These are phyloP conservation scores for Catharus fuscescens DNA, from an alignment of 2,113 vertebrate species.

Conservation along the genomic window DNA sequence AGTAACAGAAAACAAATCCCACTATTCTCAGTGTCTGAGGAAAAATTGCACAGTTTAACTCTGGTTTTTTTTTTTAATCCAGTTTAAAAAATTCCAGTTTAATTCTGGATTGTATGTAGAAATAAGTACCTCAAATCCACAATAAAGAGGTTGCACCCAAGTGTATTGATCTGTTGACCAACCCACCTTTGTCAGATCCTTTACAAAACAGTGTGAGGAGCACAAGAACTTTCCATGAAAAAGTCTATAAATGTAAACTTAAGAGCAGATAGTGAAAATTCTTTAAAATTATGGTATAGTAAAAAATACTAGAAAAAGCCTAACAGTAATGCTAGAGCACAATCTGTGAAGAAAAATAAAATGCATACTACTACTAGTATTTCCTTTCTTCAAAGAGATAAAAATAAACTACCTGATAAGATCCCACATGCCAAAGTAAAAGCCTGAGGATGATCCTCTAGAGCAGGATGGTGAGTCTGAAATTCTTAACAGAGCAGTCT, in stretches of 20 bases:
- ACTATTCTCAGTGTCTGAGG: not conserved
- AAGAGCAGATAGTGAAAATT: not conserved
- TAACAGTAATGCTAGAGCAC: not conserved
- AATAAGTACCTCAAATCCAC: not conserved
- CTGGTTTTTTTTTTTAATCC: no score
- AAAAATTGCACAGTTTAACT: not conserved
- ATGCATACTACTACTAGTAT: not conserved
- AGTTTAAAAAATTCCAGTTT: no score
- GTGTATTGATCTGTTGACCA: not conserved
- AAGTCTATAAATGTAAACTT: not conserved
- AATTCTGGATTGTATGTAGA: not conserved
- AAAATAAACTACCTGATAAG: not conserved
- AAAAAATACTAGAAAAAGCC: not conserved
- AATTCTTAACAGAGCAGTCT: not conserved
- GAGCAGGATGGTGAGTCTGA: not conserved
- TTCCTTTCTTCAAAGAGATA: not conserved
- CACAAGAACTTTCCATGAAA: not conserved
- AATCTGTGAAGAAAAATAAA: not conserved
- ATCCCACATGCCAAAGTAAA: not conserved
- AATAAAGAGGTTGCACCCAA: not conserved
- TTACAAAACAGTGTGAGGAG: not conserved
- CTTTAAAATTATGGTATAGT: not conserved
- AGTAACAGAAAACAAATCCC: not conserved
- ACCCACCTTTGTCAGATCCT: not conserved
- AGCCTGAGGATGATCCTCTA: not conserved